Evolutionary conservation across 2,888 invertebrate genomes (phyloP), one percentile per base, ranked within the genome.

Genomic region (Torymus texanus): DNA sequence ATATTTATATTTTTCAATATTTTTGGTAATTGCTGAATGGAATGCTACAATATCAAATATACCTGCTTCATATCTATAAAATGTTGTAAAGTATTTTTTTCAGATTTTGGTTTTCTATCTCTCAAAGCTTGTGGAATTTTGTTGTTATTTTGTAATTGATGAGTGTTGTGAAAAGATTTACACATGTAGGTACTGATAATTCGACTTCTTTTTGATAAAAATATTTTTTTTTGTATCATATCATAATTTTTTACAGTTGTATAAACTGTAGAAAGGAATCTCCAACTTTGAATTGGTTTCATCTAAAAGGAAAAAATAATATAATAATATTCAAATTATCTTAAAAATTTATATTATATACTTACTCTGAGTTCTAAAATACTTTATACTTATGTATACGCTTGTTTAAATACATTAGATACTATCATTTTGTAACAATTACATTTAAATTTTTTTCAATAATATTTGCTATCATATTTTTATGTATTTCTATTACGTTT

Each of bases 1-100:
- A 41, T 29, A 29, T 4, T 0, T 2, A 29, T 8, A 29, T 29
- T 5, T 29, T 29, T 29, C 0, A 29, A 8, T 29, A 29, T 29
- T 29, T 41, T 41, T 8, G 41, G 41, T 41, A 68, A 41, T 59
- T 62, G 50, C 65, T 29, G 62, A 63, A n/a, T 14, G 62, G 41
- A 70, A 66, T 61, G 62, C n/a, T 67, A 71, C 59, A 50, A 0
- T 58, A 18, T 66, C 1, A 61, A 62, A 51, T 29, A 75, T 83
- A 86, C 89, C 82, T 88, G 87, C 83, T 85, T 90, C 16, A 89
- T 84, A 76, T 90, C 90, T 18, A 88, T 83, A 83, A 90, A 88
- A 79, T 83, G 63, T 56, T 86, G 86, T 3, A 67, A 0, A 59
- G 82, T 83, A 29, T 84, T 41, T 50, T 14, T 78, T 1, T 74